Evolutionary conservation across 2,797 vertebrate species (phyloP), one percentile per base, ranked within the genome.

Genomic region (Manis pentadactyla): DNA sequence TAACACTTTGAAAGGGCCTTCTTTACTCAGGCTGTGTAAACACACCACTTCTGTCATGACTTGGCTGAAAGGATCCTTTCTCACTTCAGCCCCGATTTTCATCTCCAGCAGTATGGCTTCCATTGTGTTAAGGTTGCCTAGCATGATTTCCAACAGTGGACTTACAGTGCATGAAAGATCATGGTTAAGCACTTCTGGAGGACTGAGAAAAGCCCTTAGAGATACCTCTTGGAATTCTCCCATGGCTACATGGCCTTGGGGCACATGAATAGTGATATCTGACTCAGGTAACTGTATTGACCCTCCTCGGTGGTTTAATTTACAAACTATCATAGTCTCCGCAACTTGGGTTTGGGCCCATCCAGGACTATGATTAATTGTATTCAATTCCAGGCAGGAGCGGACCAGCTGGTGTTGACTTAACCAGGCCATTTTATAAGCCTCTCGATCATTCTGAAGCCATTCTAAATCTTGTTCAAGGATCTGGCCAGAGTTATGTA

Each of bases 341-440:
- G 99, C 98, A 82, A 99, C 99, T 98, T 99, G 99, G 0, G 99
- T 99, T 98, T 99, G 99, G 91, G 99, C 99, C 99, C 99, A 99
- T n/a, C 99, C 99, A 5, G 98, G 99, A 96, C 99, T 99, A 92
- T 99, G 99, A 97, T 99, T 99, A 96, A 99, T 99, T 71, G 99
- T 96, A 87, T 99, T 99, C 88, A 99, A 98, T 98, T 99, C 99
- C 93, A 99, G 96, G 93, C 99, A 99, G 39, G 99, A 99, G 12
- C 99, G 98, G 0, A 99, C 99, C 42, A 99, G 98, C 96, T 99
- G 99, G 74, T 99, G 98, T 84, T 99, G 99, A 98, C 99, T 99
- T 97, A 99, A 95, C 99, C 99, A 99, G 94, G 99, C 99, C 99
- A 99, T 99, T 98, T 99, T 99, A 97, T 99, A 99, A 90, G 99